Evolutionary conservation across 2,113 vertebrate species (phyloP).

Genomic region (Burhinus oedicnemus): DNA sequence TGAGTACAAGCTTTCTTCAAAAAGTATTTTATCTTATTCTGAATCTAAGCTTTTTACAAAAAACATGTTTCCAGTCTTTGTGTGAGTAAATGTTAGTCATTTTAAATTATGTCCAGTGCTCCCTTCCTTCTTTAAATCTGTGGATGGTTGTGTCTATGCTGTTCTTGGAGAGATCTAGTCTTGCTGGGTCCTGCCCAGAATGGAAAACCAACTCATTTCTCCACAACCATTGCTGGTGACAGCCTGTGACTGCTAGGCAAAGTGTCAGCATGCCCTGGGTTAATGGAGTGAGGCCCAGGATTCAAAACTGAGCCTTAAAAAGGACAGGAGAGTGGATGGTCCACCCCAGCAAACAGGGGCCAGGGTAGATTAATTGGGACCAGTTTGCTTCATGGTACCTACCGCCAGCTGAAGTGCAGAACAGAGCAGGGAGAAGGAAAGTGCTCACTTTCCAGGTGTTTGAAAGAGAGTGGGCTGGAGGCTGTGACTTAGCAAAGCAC

Average conservation of each 20-base stretch:
- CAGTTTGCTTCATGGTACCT: neutral
- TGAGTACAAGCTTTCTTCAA: neutral
- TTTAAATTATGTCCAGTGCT: neutral
- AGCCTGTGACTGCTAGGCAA: neutral
- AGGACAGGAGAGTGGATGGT: neutral
- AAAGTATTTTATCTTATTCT: constrained; percentile 4
- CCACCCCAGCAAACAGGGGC: neutral
- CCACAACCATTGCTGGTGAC: neutral
- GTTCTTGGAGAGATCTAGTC: neutral
- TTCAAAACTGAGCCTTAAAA: neutral
- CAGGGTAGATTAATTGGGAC: neutral
- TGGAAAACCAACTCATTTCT: neutral
- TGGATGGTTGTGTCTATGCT: neutral
- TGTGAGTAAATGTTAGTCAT: neutral
- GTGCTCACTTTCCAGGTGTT: neutral
- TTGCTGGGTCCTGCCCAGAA: neutral
- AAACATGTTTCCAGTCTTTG: neutral
- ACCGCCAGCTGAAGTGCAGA: accelerated
- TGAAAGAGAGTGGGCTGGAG: neutral
- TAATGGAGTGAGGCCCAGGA: neutral
- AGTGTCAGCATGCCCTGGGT: neutral
- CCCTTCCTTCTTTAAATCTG: neutral
- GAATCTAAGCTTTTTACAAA: constrained; percentile 27
- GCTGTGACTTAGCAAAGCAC: neutral
- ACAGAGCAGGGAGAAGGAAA: neutral